Evolutionary conservation across 2,797 vertebrate genomes (phyloP), one percentile per base, ranked within the genome.

Genomic region (Periophthalmus magnuspinnatus): DNA sequence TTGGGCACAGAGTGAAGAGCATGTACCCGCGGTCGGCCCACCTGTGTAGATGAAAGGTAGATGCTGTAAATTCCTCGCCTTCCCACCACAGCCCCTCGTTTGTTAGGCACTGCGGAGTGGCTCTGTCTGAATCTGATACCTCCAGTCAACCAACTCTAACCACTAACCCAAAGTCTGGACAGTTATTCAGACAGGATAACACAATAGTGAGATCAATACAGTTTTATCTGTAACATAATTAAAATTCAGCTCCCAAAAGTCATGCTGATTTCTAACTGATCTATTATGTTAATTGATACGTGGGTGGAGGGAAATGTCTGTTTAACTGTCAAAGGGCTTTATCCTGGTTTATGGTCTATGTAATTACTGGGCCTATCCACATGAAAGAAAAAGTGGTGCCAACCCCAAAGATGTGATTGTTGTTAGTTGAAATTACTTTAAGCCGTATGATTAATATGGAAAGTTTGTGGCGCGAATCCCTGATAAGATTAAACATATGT

Each of bases 31-130:
- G 66, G 71, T 59, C 67, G 77, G 93, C 87, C 93, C 93, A 93
- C 93, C 93, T 92, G 89, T 91, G 88, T 81, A 93, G 93, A 94
- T 94, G 84, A 94, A 94, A 94, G 92, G 86, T 88, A 73, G 85
- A 86, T 88, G 89, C 90, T 92, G 91, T 93, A 93, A 93, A 94
- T 93, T 94, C 93, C 93, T 91, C 65, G n/a, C 74, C 89, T 89
- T 92, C 89, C 86, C 84, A 74, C 91, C 92, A 88, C 91, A 90
- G 81, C 88, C 84, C 84, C 88, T 90, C 89, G 58, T 90, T 89
- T 93, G 90, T 93, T 89, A 88, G 89, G 72, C 84, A 79, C 78
- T 87, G 90, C 72, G 81, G 76, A 84, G 84, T 79, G 67, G 80
- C 67, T 79, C 80, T 76, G 91, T 91, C 91, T 93, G 88, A 91